A percentile compares a stretch with the other conserved stretches of the same genome.
phyloP scores from a whole-genome alignment of 2,888 invertebrate genomes.

The Globia sparganii region DNA sequence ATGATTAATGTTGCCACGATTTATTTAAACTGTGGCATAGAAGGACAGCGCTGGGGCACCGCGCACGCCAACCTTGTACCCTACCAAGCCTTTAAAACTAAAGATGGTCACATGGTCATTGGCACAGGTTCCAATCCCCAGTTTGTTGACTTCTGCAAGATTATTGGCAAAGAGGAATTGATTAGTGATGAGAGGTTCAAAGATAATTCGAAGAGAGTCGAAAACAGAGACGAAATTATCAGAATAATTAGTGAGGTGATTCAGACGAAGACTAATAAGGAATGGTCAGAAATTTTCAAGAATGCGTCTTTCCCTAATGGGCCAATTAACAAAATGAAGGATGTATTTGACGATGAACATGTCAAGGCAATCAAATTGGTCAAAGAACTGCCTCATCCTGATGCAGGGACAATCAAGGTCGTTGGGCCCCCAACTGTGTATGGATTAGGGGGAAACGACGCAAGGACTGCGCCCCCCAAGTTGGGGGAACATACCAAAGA shows the following conservation, averaged over 20 bases:
- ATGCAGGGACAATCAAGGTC: constrained; percentile 93
- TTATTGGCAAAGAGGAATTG: constrained; percentile 91
- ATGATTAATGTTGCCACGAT: constrained; percentile 97
- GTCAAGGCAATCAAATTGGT: constrained; percentile 93
- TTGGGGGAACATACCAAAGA: constrained; percentile 97
- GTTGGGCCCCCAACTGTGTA: constrained; percentile 97
- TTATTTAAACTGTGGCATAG: constrained; percentile 95
- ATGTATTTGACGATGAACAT: constrained; percentile 97
- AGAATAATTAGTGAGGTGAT: constrained; percentile 90
- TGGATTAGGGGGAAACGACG: constrained; percentile 93
- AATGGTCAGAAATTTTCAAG: constrained; percentile 94
- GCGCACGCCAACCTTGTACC: constrained; percentile 98
- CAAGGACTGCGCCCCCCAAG: constrained; percentile 94
- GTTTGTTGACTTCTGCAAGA: constrained; percentile 93
- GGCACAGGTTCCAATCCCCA: constrained; percentile 96
- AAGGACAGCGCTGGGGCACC: constrained; percentile 96
- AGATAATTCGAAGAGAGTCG: constrained; percentile 94
- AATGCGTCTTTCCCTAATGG: constrained; percentile 96
- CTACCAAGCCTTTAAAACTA: constrained; percentile 96
- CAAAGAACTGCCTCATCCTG: constrained; percentile 92
- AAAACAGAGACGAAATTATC: constrained; percentile 93
- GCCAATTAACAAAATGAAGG: constrained; percentile 95
- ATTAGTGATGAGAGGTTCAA: constrained; percentile 91
- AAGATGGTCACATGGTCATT: constrained; percentile 95
- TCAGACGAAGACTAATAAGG: constrained; percentile 92